Conservation (phyloP, 2,888 invertebrate species). For the Spilosoma lubricipeda region DNA sequence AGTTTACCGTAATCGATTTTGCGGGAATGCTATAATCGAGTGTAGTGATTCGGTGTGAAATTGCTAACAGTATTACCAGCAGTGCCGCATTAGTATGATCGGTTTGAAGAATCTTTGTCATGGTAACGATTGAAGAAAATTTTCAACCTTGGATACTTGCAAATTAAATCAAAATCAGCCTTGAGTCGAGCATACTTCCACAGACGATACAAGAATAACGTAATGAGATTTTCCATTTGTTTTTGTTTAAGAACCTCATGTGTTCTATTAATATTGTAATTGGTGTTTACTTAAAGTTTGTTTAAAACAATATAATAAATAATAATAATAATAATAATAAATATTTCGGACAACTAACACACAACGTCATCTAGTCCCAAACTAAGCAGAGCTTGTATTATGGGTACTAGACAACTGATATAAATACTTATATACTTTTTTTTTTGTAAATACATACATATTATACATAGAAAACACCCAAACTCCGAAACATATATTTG, state of each 20-base stretch:
- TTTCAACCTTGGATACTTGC: not conserved
- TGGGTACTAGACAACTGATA: too few relatives aligned
- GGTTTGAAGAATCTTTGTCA: not conserved
- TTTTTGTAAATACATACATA: too few relatives aligned
- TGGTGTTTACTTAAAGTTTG: not conserved
- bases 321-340: too few relatives aligned
- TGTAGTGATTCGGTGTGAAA: slow-evolving; percentile 33
- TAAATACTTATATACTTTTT: too few relatives aligned
- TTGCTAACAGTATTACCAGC: slow-evolving; percentile 39
- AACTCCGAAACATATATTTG: too few relatives aligned
- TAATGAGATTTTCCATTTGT: not conserved
- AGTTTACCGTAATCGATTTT: slow-evolving; percentile 41
- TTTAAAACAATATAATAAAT: too few relatives aligned
- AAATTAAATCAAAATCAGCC: not conserved
- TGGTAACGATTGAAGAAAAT: not conserved
- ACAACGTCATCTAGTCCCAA: too few relatives aligned
- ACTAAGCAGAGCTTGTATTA: too few relatives aligned
- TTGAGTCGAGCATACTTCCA: not conserved
- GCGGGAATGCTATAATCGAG: slow-evolving; percentile 19
- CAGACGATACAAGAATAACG: not conserved
- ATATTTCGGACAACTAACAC: too few relatives aligned
- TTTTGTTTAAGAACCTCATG: not conserved
- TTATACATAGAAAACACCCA: too few relatives aligned
- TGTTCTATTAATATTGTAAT: not conserved
- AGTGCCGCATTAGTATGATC: slow-evolving; percentile 1